A percentile compares a stretch with the other conserved stretches of the same genome.
These are phyloP conservation scores for Pocillopora meandrina DNA, from an alignment of 92 coral and sea anemone genomes.

Conservation along the genomic window DNA sequence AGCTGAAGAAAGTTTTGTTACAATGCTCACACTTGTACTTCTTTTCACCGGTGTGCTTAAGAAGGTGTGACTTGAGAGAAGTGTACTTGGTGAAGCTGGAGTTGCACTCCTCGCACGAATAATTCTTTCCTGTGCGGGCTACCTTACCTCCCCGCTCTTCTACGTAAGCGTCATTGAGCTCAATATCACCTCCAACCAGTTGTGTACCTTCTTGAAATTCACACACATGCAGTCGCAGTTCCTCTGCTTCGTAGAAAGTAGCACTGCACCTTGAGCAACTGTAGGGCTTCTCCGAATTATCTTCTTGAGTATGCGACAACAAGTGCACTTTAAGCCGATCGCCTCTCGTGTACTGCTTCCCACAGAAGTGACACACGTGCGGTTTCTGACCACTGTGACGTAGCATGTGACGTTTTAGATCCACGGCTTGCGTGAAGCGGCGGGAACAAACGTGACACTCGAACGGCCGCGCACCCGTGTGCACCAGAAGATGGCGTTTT, in stretches of 20 bases:
- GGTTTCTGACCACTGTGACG: slow-evolving; percentile 96
- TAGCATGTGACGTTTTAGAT: slow-evolving; percentile 94
- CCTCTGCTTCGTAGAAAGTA: slow-evolving; percentile 90
- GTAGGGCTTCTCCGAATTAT: slow-evolving; percentile 70
- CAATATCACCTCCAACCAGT: slow-evolving; percentile 30
- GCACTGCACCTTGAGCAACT: slow-evolving; percentile 93
- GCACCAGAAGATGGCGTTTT: slow-evolving; percentile 98
- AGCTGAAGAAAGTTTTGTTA: slow-evolving; percentile 93
- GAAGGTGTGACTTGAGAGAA: slow-evolving; percentile 89
- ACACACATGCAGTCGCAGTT: slow-evolving; percentile 89
- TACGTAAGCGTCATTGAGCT: slow-evolving; percentile 22
- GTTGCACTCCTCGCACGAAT: slow-evolving; percentile 88
- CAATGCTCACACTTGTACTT: slow-evolving; percentile 95
- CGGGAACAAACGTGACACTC: slow-evolving; percentile 96
- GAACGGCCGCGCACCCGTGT: slow-evolving; percentile 98
- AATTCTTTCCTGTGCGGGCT: slow-evolving; percentile 45
- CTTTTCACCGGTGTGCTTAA: slow-evolving; percentile 97
- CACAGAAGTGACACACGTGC: slow-evolving; percentile 96
- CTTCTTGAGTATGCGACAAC: slow-evolving; percentile 72
- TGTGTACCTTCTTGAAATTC: slow-evolving; percentile 52
- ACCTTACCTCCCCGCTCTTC: slow-evolving; percentile 14
- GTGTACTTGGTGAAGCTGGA: slow-evolving; percentile 91
- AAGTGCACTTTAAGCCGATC: slow-evolving; percentile 93
- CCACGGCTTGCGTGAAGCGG: slow-evolving; percentile 98
- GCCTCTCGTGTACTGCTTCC: slow-evolving; percentile 94